Evolutionary conservation across 2,888 invertebrate genomes (phyloP), one percentile per base, ranked within the genome.

Genomic region (Eristalis intricaria): DNA sequence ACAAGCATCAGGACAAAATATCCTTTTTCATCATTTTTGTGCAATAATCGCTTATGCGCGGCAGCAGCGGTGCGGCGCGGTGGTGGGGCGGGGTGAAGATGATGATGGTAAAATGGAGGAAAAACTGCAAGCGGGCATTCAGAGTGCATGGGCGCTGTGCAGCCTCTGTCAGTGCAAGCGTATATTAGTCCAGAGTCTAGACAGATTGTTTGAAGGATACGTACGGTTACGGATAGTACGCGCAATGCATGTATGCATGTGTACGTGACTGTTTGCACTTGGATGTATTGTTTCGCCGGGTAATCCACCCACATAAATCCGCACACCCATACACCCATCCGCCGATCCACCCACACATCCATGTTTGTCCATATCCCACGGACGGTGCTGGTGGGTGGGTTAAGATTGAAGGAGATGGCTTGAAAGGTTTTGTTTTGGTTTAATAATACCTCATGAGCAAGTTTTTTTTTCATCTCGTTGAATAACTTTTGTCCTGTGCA

Each of bases 361-460:
- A 26, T 68, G 65, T 38, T 15, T 50, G 68, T 38, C 60, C 40
- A 22, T 23, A 43, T 13, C 10, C 23, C 58, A 15, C 4, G 7
- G 4, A 13, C 40, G 22, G 63, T 5, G 3, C 2, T 7, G 43
- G 13, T 10, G 64, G 7, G 56, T 26, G 83, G 56, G 69, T 19
- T 68, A 38, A 43, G 64, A 76, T 68, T 78, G 64, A 86, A 78
- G 82, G 73, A 69, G 38, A 66, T 66, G 50, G 65, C 78, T 66
- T 79, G 74, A 83, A 86, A 86, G 75, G 78, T 86, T 86, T 82
- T 86, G 83, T 86, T 86, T 86, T 86, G 86, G 74, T 75, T 86
- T 82, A 78, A 77, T 86, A 82, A 80, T 76, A 61, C 80, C 61
- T 84, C 60, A 60, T 60, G 60, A 50, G 35, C 63, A 19, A 13